These are phyloP conservation scores for Cyprinodon brontotheroides DNA, from an alignment of 2,113 vertebrate species.

Conservation along the genomic window DNA sequence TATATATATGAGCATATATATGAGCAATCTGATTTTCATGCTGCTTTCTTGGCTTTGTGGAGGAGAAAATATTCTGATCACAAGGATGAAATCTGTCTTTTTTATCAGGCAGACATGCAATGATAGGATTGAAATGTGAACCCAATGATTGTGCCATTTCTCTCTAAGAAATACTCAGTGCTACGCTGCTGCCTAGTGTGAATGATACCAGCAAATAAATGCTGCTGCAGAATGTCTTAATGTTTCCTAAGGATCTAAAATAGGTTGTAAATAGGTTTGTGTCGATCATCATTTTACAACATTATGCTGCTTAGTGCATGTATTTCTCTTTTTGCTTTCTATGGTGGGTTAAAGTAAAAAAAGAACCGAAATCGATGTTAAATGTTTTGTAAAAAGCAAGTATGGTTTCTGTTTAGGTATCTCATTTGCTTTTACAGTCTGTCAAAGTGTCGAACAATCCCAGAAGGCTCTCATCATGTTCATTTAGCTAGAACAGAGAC, in stretches of 20 bases:
- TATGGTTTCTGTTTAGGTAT: background rate
- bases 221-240: conserved; percentile 77
- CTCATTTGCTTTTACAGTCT: background rate
- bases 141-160: conserved; percentile 44
- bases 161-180: conserved; percentile 33
- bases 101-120: conserved; percentile 39
- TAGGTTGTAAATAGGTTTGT: conserved; percentile 50
- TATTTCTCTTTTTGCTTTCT: conserved; percentile 34
- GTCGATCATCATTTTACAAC: conserved; percentile 48
- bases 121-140: conserved; percentile 54
- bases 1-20: too few relatives aligned
- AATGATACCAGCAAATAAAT: conserved; percentile 57
- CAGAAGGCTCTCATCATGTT: conserved; percentile 31
- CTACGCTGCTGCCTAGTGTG: conserved; percentile 46
- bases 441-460: conserved; percentile 34
- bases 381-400: conserved; percentile 19
- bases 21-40: conserved; percentile 8
- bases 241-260: conserved; percentile 62
- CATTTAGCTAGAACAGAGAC: conserved; percentile 38
- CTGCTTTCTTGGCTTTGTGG: conserved; percentile 4
- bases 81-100: conserved; percentile 11
- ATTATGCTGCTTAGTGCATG: conserved; percentile 66
- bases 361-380: background rate
- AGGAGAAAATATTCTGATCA: conserved; percentile 11
- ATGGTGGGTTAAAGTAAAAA: background rate